Percentiles rank a stretch among this genome's conserved stretches.
Conservation (phyloP, 2,797 vertebrate species). For the Ispidina picta region DNA sequence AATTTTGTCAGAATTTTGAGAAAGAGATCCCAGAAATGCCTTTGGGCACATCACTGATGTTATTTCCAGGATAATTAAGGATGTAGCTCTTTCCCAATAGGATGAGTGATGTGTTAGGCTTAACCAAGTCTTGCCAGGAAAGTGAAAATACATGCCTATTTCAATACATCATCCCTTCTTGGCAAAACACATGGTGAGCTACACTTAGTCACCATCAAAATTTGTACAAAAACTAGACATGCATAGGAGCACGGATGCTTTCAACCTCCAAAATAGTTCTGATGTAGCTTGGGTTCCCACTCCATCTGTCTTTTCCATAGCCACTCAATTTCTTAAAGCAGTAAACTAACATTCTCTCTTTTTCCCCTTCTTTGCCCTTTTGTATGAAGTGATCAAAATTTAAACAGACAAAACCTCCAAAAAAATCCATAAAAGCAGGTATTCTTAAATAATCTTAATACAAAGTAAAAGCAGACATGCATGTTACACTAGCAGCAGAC, state of each 20-base stretch:
- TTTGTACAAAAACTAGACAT: not conserved
- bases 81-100: not conserved
- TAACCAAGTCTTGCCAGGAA: conserved; percentile 23
- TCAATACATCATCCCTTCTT: conserved; percentile 2
- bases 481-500: not conserved
- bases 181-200: not conserved
- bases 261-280: not conserved
- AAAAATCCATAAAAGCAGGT: not conserved
- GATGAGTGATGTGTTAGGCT: conserved; percentile 1
- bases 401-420: not conserved
- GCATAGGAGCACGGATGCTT: not conserved
- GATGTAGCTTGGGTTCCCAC: not conserved
- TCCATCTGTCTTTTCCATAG: not conserved
- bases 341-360: not conserved
- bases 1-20: not conserved
- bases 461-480: not conserved
- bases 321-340: not conserved
- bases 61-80: conserved; percentile 14
- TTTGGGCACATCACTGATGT: not conserved
- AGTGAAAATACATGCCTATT: not conserved
- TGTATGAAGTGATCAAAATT: not conserved
- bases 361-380: not conserved
- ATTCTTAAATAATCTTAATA: not conserved
- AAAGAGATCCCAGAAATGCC: not conserved
- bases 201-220: not conserved